These are phyloP conservation scores for Thysanoteuthis rhombus DNA, from an alignment of 2,888 invertebrate species.

Conservation along the genomic window DNA sequence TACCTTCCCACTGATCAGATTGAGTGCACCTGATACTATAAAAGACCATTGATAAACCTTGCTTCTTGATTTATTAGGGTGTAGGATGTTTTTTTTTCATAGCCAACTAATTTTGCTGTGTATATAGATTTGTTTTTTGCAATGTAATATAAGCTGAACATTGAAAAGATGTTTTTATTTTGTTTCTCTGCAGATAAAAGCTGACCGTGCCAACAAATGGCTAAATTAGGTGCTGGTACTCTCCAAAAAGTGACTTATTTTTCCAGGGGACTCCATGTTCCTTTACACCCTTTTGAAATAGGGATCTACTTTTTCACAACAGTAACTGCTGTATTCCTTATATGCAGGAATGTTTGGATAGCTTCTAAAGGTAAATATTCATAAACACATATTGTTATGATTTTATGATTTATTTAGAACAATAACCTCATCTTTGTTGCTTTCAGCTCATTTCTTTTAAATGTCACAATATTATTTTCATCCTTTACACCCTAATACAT, in stretches of 20 bases:
- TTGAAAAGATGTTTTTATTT: not conserved
- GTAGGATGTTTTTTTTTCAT: no score
- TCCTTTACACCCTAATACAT: no score
- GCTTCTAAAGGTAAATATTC: not conserved
- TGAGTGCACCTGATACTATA: no score
- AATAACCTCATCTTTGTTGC: no score
- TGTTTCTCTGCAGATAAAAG: not conserved
- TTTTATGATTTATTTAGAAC: no score
- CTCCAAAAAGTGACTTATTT: conserved; percentile 17
- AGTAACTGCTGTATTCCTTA: not conserved
- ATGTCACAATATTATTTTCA: no score
- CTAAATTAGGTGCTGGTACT: not conserved
- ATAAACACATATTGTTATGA: not conserved
- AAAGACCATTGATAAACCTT: no score
- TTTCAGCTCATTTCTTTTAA: no score
- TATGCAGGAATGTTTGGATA: not conserved
- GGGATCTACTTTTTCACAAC: not conserved
- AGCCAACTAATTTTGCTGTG: no score
- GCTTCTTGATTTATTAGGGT: no score
- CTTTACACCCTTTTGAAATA: not conserved
- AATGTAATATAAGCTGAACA: not conserved
- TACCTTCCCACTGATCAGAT: no score
- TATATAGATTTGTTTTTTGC: not conserved
- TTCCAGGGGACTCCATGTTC: not conserved
- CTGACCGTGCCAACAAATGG: not conserved